Evolutionary conservation across 1,140 invertebrate genomes (phyloP).

Genomic region (Pseudomyrmex concolor): DNA sequence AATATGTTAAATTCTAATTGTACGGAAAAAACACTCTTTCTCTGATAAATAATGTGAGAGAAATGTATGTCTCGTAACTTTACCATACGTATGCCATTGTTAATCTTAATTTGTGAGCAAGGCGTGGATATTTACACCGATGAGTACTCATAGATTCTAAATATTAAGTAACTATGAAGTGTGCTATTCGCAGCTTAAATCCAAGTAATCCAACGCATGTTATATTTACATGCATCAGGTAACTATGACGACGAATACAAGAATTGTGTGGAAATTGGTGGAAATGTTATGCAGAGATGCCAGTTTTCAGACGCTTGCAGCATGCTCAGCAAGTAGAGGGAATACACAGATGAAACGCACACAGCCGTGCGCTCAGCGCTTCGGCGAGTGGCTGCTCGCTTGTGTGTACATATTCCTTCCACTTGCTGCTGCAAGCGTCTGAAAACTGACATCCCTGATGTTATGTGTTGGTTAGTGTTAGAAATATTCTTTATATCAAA

Average conservation of each 20-base stretch:
- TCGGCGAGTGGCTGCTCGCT: no score
- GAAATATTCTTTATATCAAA: constrained; percentile 29
- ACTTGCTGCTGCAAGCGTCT: no score
- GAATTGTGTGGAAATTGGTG: no score
- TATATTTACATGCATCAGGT: constrained; percentile 20
- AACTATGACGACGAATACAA: constrained; percentile 33
- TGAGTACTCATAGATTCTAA: not conserved
- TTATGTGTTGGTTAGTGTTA: no score
- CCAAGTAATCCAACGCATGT: not conserved
- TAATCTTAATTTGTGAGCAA: not conserved
- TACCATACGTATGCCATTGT: not conserved
- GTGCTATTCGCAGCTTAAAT: not conserved
- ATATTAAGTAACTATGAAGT: constrained; percentile 2
- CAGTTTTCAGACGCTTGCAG: no score
- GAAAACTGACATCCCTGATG: no score
- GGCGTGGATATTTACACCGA: not conserved
- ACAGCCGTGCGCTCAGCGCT: no score
- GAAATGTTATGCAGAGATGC: no score
- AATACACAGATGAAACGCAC: no score
- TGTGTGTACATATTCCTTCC: no score
- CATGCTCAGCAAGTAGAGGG: no score
- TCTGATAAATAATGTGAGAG: not conserved
- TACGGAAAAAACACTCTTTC: no score
- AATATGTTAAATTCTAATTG: not conserved
- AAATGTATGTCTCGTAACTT: not conserved